These are phyloP conservation scores for Andrena minutula DNA, from an alignment of 2,888 invertebrate genomes.

Conservation along the genomic window DNA sequence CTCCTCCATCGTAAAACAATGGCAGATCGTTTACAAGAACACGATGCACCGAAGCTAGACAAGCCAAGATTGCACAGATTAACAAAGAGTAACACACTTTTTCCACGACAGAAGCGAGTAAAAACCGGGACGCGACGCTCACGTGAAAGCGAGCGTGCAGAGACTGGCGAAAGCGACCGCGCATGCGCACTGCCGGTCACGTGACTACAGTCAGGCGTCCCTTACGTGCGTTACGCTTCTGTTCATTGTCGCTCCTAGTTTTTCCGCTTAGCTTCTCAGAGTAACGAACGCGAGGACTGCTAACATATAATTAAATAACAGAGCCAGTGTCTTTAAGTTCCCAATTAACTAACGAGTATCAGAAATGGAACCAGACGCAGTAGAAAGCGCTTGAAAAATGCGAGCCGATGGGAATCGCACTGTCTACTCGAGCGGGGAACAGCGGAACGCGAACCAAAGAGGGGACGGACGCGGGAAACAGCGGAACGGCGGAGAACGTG, in stretches of 20 bases:
- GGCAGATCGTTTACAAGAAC: not conserved
- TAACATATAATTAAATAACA: not conserved
- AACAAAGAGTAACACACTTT: not conserved
- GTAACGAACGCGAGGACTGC: not conserved
- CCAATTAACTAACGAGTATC: not conserved
- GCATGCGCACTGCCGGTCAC: not conserved
- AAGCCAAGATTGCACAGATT: not conserved
- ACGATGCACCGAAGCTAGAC: not conserved
- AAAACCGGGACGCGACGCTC: not conserved
- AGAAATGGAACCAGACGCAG: not conserved
- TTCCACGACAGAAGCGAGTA: not conserved
- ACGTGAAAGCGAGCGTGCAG: not conserved
- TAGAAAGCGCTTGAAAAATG: not conserved
- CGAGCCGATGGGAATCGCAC: not conserved
- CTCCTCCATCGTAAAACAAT: not conserved
- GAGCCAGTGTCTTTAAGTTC: not conserved
- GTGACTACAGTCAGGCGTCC: not conserved
- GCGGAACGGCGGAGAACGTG: conserved; percentile 26
- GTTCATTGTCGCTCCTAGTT: not conserved
- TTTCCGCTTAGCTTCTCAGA: not conserved
- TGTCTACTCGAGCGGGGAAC: not conserved
- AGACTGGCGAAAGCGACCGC: not conserved
- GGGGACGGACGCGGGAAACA: not conserved
- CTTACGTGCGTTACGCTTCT: not conserved
- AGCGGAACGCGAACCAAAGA: not conserved